Evolutionary conservation across 2,888 invertebrate species (phyloP).

Genomic region (Pterobdella sp.): DNA sequence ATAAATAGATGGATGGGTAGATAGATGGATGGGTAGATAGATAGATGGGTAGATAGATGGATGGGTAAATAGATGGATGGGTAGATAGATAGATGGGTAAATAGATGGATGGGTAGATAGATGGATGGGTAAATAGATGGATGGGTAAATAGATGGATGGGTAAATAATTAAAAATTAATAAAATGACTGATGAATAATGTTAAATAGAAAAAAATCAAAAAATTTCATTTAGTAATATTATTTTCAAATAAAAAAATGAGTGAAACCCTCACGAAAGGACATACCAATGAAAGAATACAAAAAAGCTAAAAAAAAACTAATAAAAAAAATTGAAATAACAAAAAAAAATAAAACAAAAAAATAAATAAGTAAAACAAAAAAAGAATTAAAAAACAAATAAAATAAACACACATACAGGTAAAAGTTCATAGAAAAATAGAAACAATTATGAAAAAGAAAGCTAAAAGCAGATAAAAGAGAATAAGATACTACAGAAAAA

Average conservation of each 20-base stretch:
- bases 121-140: background rate
- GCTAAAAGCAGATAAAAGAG: background rate
- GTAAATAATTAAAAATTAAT: no score
- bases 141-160: background rate
- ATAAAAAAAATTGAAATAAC: background rate
- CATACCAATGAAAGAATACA: no score
- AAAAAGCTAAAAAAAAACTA: no score
- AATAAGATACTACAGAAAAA: background rate
- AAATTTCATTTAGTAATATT: no score
- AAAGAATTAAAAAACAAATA: background rate
- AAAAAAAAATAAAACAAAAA: background rate
- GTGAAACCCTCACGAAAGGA: no score
- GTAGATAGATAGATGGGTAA: background rate
- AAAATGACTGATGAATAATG: no score
- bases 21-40: background rate
- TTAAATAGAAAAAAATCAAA: no score
- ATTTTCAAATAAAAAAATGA: no score
- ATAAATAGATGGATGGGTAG: background rate
- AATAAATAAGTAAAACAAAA: background rate
- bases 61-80: background rate
- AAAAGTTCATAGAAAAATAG: background rate
- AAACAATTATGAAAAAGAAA: background rate
- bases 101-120: background rate
- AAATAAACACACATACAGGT: background rate
- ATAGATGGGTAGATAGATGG: background rate